phyloP scores from a whole-genome alignment of 2,797 vertebrate genomes.

The Trachurus trachurus region DNA sequence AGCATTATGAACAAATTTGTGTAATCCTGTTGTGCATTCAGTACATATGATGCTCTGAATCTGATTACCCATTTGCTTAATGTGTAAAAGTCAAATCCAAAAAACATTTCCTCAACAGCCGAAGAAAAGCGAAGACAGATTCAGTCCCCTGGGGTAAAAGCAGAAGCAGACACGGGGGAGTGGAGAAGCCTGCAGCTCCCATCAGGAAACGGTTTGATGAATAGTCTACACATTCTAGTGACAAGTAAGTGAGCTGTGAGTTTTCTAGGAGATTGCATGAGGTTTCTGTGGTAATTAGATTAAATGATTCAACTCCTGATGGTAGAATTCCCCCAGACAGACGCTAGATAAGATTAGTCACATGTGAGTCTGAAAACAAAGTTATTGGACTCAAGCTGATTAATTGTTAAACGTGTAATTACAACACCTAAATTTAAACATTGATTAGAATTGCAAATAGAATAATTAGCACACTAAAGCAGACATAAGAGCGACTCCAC shows the following conservation, averaged over 20 bases:
- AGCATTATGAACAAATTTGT: neutral
- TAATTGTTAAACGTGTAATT: slow-evolving; percentile 72
- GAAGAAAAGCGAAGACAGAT: slow-evolving; percentile 45
- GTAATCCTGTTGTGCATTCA: neutral
- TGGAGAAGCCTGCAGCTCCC: slow-evolving; percentile 61
- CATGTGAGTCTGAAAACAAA: slow-evolving; percentile 65
- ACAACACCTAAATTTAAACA: slow-evolving; percentile 54
- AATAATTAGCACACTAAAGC: slow-evolving; percentile 39
- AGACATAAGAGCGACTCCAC: slow-evolving; percentile 11
- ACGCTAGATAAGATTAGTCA: slow-evolving; percentile 72
- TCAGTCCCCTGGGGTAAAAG: slow-evolving; percentile 54
- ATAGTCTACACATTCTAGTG: slow-evolving; percentile 86
- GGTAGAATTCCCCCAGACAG: slow-evolving; percentile 66
- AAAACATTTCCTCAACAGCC: slow-evolving; percentile 41
- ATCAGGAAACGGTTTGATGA: slow-evolving; percentile 81
- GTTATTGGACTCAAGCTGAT: slow-evolving; percentile 73
- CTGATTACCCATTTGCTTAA: slow-evolving; percentile 33
- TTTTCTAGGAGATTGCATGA: slow-evolving; percentile 69
- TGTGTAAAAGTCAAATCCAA: slow-evolving; percentile 42
- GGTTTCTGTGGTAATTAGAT: slow-evolving; percentile 86
- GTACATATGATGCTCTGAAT: slow-evolving; percentile 10
- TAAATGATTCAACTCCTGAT: slow-evolving; percentile 83
- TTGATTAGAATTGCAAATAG: slow-evolving; percentile 59
- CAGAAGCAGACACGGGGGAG: slow-evolving; percentile 64
- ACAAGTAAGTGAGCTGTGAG: slow-evolving; percentile 86